A percentile compares a stretch with the other conserved stretches of the same genome.
Evolutionary conservation across 1,140 invertebrate species (phyloP).

Genomic region (Cepaea nemoralis): DNA sequence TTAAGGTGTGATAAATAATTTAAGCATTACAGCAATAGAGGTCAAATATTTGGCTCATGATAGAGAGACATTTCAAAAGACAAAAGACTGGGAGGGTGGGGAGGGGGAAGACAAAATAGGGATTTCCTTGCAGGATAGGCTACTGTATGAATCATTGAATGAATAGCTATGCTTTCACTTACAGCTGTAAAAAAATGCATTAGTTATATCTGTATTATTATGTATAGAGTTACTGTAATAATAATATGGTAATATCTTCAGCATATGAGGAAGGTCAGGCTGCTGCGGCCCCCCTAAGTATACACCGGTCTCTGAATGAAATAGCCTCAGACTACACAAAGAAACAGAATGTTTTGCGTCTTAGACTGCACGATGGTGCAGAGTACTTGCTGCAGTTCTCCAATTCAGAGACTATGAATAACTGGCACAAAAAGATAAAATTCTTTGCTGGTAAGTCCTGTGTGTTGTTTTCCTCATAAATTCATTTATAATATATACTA

Average conservation of each 20-base stretch:
- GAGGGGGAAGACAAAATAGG: no score
- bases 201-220: not conserved
- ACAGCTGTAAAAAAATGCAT: not conserved
- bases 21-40: no score
- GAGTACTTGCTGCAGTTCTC: slow-evolving; percentile 91
- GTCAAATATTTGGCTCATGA: no score
- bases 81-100: no score
- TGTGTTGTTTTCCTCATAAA: not conserved
- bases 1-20: no score
- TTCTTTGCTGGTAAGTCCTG: slow-evolving; percentile 83
- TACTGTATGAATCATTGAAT: no score
- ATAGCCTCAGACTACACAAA: slow-evolving; percentile 94
- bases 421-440: slow-evolving; percentile 94
- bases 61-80: no score
- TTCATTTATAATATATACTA: not conserved
- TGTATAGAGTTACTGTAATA: not conserved
- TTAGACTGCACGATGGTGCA: slow-evolving; percentile 89
- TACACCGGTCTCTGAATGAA: slow-evolving; percentile 85
- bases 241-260: slow-evolving; percentile 41
- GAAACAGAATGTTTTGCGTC: slow-evolving; percentile 88
- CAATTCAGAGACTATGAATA: slow-evolving; percentile 83
- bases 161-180: not conserved
- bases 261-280: slow-evolving; percentile 84
- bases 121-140: no score
- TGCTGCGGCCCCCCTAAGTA: slow-evolving; percentile 89